Evolutionary conservation across 2,888 invertebrate genomes (phyloP).

Genomic region (Cephus runcator): DNA sequence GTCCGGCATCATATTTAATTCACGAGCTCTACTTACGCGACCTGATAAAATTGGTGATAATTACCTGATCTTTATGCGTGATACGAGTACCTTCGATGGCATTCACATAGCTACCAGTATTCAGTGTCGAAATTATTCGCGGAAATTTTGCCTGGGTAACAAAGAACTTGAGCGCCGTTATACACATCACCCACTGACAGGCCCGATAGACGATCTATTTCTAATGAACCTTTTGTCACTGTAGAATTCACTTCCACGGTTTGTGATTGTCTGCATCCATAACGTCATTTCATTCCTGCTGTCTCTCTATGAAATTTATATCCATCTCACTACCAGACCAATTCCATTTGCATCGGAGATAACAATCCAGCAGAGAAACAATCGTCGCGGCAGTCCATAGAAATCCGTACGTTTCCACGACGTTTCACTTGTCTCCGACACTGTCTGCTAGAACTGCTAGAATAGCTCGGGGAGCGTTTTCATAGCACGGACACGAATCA

Average conservation of each 20-base stretch:
- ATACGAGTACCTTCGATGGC: not conserved
- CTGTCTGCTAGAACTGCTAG: not conserved
- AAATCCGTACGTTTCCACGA: not conserved
- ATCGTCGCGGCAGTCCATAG: not conserved
- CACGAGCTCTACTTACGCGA: not conserved
- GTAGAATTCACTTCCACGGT: not conserved
- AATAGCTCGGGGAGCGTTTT: not conserved
- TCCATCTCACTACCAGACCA: not conserved
- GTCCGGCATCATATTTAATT: not conserved
- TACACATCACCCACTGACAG: not conserved
- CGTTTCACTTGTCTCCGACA: not conserved
- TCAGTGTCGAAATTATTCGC: not conserved
- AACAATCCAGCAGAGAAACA: not conserved
- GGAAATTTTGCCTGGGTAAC: not conserved
- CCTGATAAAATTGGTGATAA: not conserved
- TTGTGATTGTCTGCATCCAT: no score
- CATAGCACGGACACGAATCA: not conserved
- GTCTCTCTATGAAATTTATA: not conserved
- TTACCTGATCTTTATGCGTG: not conserved
- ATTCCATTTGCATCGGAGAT: not conserved
- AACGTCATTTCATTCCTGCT: not conserved
- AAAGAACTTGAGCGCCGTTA: not conserved
- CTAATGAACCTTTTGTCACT: not conserved
- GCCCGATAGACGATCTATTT: not conserved
- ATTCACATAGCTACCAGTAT: not conserved